A percentile compares a stretch with the other conserved stretches of the same genome.
phyloP scores from a whole-genome alignment of 2,888 invertebrate species.

The Cancer borealis region DNA sequence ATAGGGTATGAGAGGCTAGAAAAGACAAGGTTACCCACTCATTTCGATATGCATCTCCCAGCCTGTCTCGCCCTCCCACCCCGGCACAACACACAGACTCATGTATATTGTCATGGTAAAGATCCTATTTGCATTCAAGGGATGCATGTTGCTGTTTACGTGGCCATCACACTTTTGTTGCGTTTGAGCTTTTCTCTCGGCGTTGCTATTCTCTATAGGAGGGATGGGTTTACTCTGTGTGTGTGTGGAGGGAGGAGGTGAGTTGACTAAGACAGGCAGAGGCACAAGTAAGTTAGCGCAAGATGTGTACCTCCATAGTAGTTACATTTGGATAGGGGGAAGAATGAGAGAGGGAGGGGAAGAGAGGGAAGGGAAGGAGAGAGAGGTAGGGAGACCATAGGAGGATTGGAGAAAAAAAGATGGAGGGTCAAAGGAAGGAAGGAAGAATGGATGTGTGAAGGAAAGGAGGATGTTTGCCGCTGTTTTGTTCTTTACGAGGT shows the following conservation, averaged over 20 bases:
- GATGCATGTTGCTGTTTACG: conserved; percentile 23
- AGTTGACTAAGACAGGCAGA: conserved; percentile 17
- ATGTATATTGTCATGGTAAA: neutral
- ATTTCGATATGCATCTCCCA: neutral
- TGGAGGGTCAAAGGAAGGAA: neutral
- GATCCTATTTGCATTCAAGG: neutral
- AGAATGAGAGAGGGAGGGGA: neutral
- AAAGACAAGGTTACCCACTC: neutral
- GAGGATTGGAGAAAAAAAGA: neutral
- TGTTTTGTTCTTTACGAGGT: neutral
- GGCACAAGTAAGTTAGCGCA: neutral
- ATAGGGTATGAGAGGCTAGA: neutral
- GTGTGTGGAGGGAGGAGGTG: neutral
- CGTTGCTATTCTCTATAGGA: neutral
- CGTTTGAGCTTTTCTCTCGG: neutral
- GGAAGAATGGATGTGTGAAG: neutral
- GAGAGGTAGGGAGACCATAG: neutral
- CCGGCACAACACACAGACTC: conserved; percentile 3
- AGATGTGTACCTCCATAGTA: neutral
- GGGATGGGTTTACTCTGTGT: neutral
- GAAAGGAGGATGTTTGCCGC: neutral
- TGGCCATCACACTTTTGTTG: neutral
- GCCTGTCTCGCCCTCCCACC: neutral
- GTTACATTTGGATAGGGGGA: neutral
- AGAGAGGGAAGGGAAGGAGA: neutral